Conservation (phyloP, 1,140 invertebrate species). For the Atta colombica region DNA sequence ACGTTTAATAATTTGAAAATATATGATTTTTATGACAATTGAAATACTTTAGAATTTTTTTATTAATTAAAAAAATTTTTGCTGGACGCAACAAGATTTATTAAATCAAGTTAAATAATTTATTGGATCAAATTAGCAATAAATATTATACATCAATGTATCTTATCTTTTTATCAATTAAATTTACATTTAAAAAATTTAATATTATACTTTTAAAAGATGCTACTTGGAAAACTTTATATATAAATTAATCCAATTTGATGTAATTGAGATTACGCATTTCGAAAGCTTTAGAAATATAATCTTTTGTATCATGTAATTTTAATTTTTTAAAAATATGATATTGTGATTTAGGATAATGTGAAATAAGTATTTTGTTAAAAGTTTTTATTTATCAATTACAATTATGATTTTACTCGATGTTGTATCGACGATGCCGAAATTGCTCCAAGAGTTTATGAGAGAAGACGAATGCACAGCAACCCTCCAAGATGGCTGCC, state of each 20-base stretch:
- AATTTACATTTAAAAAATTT: background rate
- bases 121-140: background rate
- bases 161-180: background rate
- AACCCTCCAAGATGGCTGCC: constrained; percentile 86
- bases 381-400: background rate
- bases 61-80: background rate
- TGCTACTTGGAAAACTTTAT: background rate
- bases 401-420: background rate
- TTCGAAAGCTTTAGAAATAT: background rate
- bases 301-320: background rate
- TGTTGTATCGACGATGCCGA: constrained; percentile 37
- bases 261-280: background rate
- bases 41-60: background rate
- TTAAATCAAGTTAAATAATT: background rate
- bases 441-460: constrained; percentile 79
- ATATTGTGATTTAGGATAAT: background rate
- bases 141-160: background rate
- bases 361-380: background rate
- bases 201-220: background rate
- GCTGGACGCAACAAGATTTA: background rate
- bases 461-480: constrained; percentile 79
- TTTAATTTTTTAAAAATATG: background rate
- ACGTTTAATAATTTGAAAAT: background rate
- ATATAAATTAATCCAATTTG: background rate
- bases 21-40: background rate